A percentile compares a stretch with the other conserved stretches of the same genome.
These are phyloP conservation scores for Perodicticus potto DNA, from an alignment of 2,797 vertebrate genomes.

Conservation along the genomic window DNA sequence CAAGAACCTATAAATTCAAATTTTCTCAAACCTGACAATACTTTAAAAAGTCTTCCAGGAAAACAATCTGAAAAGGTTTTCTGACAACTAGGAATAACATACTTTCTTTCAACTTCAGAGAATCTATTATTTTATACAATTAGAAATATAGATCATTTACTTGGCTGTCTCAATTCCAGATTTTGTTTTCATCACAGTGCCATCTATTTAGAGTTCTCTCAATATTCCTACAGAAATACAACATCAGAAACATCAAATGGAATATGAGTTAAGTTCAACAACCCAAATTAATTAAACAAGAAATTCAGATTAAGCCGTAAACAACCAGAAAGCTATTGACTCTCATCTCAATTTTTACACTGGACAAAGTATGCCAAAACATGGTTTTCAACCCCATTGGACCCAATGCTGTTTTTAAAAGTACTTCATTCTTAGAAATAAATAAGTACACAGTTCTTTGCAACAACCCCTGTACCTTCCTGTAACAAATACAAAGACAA, in stretches of 20 bases:
- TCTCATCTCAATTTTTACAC: slow-evolving; percentile 25
- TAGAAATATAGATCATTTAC: not conserved
- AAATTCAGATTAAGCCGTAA: slow-evolving; percentile 7
- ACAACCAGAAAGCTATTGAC: not conserved
- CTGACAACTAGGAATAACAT: not conserved
- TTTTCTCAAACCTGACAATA: slow-evolving; percentile 2
- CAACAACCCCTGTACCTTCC: not conserved
- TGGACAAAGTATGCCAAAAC: not conserved
- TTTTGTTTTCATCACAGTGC: not conserved
- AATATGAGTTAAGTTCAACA: slow-evolving; percentile 18
- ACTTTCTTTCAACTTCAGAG: slow-evolving; percentile 29
- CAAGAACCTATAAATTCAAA: not conserved
- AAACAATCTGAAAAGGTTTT: slow-evolving; percentile 17
- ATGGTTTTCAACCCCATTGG: not conserved
- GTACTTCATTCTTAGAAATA: not conserved
- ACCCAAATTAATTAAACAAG: slow-evolving; percentile 27
- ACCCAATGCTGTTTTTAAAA: not conserved
- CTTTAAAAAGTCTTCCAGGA: not conserved
- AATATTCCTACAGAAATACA: slow-evolving; percentile 15
- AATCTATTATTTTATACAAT: slow-evolving; percentile 1
- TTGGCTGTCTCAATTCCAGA: slow-evolving; percentile 38
- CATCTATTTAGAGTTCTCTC: not conserved
- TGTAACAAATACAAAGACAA: not conserved
- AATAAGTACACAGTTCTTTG: not conserved
- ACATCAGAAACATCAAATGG: not conserved